phyloP scores from a whole-genome alignment of 30 jellyfish, hydroid and myxozoan genomes.

The Turritopsis dohrnii region DNA sequence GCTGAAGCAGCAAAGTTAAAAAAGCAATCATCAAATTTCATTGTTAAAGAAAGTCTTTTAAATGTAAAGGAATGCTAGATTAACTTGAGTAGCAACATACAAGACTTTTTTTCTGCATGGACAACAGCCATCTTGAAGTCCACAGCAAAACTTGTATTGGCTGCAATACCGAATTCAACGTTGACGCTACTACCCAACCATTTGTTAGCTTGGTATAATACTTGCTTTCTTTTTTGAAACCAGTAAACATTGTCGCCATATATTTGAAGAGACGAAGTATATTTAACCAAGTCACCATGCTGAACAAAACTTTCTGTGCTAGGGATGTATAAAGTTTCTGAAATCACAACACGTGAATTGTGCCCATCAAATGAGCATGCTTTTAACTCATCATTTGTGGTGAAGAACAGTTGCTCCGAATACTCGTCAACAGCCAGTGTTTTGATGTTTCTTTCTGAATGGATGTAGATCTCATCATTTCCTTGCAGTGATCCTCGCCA shows the following conservation, averaged over 20 bases:
- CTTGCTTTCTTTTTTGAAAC: not conserved
- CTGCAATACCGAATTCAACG: not conserved
- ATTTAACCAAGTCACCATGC: not conserved
- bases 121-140: slow-evolving; percentile 6
- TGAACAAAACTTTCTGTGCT: not conserved
- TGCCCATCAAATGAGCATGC: not conserved
- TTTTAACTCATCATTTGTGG: not conserved
- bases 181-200: not conserved
- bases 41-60: no score
- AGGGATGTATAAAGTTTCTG: not conserved
- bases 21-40: not conserved
- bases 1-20: not conserved
- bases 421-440: not conserved
- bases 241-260: not conserved
- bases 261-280: not conserved
- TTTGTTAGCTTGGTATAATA: not conserved
- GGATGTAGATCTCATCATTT: not conserved
- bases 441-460: not conserved
- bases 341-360: not conserved
- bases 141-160: not conserved
- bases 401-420: not conserved
- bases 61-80: no score
- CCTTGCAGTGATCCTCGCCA: not conserved
- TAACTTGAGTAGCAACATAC: no score
- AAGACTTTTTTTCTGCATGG: not conserved